Evolutionary conservation across 2,797 vertebrate genomes (phyloP), one percentile per base, ranked within the genome.

Genomic region (Mallotus villosus): DNA sequence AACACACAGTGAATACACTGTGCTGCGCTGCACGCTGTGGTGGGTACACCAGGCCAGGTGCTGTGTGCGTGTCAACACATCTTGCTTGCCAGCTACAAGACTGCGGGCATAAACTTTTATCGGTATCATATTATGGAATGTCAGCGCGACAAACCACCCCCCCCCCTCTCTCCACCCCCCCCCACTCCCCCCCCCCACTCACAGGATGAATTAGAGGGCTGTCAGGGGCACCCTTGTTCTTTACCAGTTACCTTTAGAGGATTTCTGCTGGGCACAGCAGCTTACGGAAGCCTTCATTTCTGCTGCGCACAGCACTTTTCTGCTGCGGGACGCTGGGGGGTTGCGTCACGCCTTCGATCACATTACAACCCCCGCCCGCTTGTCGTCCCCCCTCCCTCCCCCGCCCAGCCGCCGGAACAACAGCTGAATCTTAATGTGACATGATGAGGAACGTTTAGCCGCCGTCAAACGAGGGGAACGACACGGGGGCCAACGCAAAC

Each of bases 131-230:
- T 76, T 74, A 69, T 61, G 77, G 66, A 53, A 82, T 72, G 74
- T 76, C 75, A 81, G 67, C 76, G 51, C 37, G 67, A 72, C 49
- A 51, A 6, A 6, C 49, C 12, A 1, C 17, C 17, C 0, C 4
- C 49, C 49, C 49, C 49, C 49, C 49, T 8, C 12, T 16, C 46
- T 2, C 51, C 14, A 17, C 49, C 14, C 49, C 5, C 63, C 74
- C 66, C 75, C 25, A 70, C 12, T 59, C 64, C 12, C 2, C 19
- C 3, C 29, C 65, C 77, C 46, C 37, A 1, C 32, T 1, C 32
- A 59, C 27, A 24, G 46, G 66, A 77, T 79, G 78, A 86, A 82
- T 81, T 79, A 83, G 76, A 74, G 66, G 58, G 67, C 57, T 78
- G 79, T 79, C 87, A 79, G 68, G n/a, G 72, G 24, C 41, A 37